Evolutionary conservation across 2,797 vertebrate genomes (phyloP).

Genomic region (Sphenodon punctatus): DNA sequence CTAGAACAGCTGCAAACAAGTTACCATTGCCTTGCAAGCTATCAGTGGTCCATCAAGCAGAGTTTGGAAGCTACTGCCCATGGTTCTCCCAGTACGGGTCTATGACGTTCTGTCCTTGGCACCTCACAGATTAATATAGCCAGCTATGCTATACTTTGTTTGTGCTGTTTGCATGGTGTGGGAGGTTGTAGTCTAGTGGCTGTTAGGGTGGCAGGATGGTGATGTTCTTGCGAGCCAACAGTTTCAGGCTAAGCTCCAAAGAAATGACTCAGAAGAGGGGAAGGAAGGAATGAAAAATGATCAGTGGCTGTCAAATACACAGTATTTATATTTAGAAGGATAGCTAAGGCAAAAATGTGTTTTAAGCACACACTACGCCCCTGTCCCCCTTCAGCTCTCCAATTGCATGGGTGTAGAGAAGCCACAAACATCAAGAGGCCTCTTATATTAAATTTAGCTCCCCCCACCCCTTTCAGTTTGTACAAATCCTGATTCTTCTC

Average conservation of each 20-base stretch:
- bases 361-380: neutral
- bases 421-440: neutral
- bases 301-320: no score
- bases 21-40: no score
- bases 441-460: slow-evolving; percentile 30
- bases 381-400: neutral
- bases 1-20: no score
- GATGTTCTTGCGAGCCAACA: neutral
- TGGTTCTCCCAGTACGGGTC: neutral
- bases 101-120: rapidly evolving
- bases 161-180: neutral
- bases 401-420: neutral
- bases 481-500: neutral
- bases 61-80: neutral
- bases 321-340: neutral
- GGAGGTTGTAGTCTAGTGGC: neutral
- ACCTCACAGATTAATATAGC: rapidly evolving
- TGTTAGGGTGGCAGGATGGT: neutral
- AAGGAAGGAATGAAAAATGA: neutral
- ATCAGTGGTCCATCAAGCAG: no score
- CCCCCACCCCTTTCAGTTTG: neutral
- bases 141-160: neutral
- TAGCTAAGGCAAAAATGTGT: neutral
- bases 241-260: neutral
- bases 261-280: neutral